A percentile compares a stretch with the other conserved stretches of the same genome.
Evolutionary conservation across 2,113 vertebrate species (phyloP).

Genomic region (Lagenorhynchus albirostris): DNA sequence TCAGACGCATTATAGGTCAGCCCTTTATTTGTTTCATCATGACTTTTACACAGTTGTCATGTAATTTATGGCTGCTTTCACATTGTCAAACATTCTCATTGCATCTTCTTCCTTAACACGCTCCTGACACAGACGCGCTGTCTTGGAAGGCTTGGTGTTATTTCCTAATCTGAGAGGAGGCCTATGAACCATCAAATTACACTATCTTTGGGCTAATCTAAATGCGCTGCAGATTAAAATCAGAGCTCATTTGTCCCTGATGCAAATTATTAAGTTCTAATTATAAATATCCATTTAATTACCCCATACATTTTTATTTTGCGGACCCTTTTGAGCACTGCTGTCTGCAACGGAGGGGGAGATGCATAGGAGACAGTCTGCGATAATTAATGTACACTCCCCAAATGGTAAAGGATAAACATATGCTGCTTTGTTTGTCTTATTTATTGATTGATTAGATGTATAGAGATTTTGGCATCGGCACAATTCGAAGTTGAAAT

Average conservation of each 20-base stretch:
- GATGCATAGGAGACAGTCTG: constrained; percentile 79
- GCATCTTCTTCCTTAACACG: constrained; percentile 77
- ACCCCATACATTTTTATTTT: constrained; percentile 86
- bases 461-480: constrained; percentile 57
- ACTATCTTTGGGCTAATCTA: constrained; percentile 85
- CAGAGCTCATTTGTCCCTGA: constrained; percentile 88
- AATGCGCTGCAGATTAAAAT: constrained; percentile 87
- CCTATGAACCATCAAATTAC: constrained; percentile 85
- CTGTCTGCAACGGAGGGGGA: constrained; percentile 75
- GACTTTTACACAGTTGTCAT: constrained; percentile 87
- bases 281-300: constrained; percentile 91
- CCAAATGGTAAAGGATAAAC: constrained; percentile 82
- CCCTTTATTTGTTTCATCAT: constrained; percentile 88
- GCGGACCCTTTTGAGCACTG: constrained; percentile 82
- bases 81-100: constrained; percentile 87
- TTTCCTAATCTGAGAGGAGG: constrained; percentile 86
- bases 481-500: constrained; percentile 50
- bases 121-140: constrained; percentile 78
- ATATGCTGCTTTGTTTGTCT: constrained; percentile 77
- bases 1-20: constrained; percentile 85
- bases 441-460: constrained; percentile 70
- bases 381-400: constrained; percentile 83
- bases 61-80: constrained; percentile 88
- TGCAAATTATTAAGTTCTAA: constrained; percentile 91
- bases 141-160: constrained; percentile 81